Evolutionary conservation across 2,113 vertebrate species (phyloP).

Genomic region (Tragelaphus scriptus): DNA sequence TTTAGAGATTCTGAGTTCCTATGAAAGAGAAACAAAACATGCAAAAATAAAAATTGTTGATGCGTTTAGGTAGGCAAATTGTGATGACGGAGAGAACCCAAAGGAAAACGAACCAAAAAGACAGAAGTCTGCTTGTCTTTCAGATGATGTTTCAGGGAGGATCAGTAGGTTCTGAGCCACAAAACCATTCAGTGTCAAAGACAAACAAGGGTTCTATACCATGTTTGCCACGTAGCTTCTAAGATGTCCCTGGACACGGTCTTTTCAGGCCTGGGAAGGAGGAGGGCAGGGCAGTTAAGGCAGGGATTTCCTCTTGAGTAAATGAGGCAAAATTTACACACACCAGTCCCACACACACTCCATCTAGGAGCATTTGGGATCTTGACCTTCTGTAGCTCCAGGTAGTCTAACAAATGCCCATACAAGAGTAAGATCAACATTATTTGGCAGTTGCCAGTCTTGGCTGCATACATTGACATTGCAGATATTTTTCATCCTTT

Average conservation of each 20-base stretch:
- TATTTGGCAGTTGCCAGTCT: neutral
- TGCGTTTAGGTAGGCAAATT: neutral
- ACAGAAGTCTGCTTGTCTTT: neutral
- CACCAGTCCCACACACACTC: neutral
- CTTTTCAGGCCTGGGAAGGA: neutral
- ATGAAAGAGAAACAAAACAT: neutral
- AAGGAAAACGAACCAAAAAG: neutral
- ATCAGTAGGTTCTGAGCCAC: neutral
- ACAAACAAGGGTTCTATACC: neutral
- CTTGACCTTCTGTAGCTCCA: neutral
- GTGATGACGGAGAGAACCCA: neutral
- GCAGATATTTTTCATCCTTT: neutral
- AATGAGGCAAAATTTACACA: neutral
- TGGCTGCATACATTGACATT: neutral
- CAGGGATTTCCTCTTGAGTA: neutral
- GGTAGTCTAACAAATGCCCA: neutral
- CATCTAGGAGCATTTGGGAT: neutral
- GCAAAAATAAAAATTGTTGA: neutral
- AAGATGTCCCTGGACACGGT: neutral
- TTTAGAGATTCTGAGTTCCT: neutral
- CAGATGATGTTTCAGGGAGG: neutral
- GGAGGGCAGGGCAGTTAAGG: rapidly evolving
- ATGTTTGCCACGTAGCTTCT: neutral
- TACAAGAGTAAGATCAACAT: neutral
- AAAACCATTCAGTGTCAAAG: neutral